A percentile compares a stretch with the other conserved stretches of the same genome.
phyloP scores from a whole-genome alignment of 2,797 vertebrate genomes.

The Myiothlypis coronata region DNA sequence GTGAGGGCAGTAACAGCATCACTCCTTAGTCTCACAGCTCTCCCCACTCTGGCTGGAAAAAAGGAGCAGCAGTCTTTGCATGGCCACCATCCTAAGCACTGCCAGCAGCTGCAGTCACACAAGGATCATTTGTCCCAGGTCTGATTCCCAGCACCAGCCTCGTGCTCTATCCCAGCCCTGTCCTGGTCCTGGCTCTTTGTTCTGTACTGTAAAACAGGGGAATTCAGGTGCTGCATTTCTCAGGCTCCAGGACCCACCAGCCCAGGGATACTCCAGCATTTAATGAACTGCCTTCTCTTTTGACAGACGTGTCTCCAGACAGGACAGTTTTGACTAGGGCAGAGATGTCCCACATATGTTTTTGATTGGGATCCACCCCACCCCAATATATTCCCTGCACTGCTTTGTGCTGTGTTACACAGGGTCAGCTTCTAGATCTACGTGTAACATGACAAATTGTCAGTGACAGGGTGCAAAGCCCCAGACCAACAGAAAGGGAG shows the following conservation, averaged over 20 bases:
- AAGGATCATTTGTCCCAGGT: background rate
- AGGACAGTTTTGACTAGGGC: slow-evolving; percentile 13
- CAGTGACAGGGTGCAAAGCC: slow-evolving; percentile 12
- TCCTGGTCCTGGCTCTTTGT: background rate
- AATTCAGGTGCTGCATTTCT: background rate
- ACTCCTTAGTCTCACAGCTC: background rate
- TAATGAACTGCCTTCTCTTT: slow-evolving; percentile 4
- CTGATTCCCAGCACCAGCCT: background rate
- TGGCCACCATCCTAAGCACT: fast-evolving
- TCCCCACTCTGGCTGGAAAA: background rate
- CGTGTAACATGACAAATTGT: background rate
- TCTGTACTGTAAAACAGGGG: background rate
- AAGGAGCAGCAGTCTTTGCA: background rate
- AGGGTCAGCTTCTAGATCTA: slow-evolving; percentile 16
- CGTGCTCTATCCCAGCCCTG: background rate
- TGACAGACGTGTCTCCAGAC: background rate
- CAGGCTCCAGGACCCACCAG: background rate
- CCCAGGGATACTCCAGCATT: background rate
- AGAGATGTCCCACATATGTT: background rate
- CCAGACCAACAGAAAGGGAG: background rate
- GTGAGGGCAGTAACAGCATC: background rate
- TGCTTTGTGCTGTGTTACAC: background rate
- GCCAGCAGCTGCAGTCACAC: background rate
- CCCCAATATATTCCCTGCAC: background rate
- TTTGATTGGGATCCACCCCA: background rate